phyloP scores from a whole-genome alignment of 2,797 vertebrate genomes.

The Steatocranus sp. region DNA sequence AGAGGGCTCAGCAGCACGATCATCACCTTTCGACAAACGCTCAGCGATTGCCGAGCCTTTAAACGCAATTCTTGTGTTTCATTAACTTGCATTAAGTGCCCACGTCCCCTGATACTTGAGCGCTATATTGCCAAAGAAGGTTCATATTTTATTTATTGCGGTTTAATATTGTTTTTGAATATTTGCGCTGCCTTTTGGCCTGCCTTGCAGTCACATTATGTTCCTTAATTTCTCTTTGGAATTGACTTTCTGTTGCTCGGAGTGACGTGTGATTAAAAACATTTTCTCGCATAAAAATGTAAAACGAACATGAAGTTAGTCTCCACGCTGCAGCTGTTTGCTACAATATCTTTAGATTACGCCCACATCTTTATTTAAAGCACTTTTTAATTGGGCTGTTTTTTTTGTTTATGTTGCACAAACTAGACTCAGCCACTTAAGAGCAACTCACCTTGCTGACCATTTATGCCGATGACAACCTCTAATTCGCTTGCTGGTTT shows the following conservation, averaged over 20 bases:
- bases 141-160: conserved; percentile 79
- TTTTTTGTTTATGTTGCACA: conserved; percentile 43
- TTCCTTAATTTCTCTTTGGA: conserved; percentile 74
- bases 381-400: conserved; percentile 54
- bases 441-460: conserved; percentile 58
- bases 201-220: conserved; percentile 62
- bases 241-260: conserved; percentile 65
- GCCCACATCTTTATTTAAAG: conserved; percentile 39
- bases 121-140: conserved; percentile 71
- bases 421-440: conserved; percentile 4
- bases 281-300: conserved; percentile 67
- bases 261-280: conserved; percentile 71
- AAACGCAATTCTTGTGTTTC: conserved; percentile 65
- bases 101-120: conserved; percentile 61
- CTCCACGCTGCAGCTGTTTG: conserved; percentile 38
- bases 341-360: conserved; percentile 56
- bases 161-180: conserved; percentile 79
- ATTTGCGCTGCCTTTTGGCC: conserved; percentile 72
- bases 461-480: conserved; percentile 37
- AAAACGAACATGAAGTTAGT: conserved; percentile 49
- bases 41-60: conserved; percentile 49
- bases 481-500: conserved; percentile 44
- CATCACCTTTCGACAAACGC: conserved; percentile 54
- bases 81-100: conserved; percentile 74
- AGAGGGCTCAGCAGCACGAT: conserved; percentile 52